Evolutionary conservation across 2,797 vertebrate genomes (phyloP).

Genomic region (Sebastes minor): DNA sequence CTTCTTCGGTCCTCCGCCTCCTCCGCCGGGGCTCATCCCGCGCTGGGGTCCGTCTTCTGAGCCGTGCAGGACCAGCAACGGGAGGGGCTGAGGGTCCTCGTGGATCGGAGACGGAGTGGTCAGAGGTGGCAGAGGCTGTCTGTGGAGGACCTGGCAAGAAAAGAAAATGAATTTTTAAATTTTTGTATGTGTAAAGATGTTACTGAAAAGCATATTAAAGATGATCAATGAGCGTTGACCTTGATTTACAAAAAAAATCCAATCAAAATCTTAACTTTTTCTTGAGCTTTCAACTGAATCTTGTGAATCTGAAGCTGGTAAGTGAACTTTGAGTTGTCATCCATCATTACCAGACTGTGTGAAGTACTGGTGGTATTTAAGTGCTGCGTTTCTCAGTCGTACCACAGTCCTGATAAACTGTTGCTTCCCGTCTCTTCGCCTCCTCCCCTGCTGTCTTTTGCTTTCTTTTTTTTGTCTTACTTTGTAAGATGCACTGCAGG

Average conservation of each 20-base stretch:
- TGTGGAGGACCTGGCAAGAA: slow-evolving; percentile 83
- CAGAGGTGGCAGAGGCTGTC: slow-evolving; percentile 85
- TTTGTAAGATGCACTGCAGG: background rate
- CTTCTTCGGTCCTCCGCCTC: slow-evolving; percentile 86
- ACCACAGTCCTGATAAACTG: background rate
- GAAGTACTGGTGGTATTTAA: background rate
- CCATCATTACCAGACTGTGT: background rate
- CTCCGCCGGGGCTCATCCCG: slow-evolving; percentile 32
- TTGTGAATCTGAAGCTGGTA: background rate
- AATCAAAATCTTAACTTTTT: background rate
- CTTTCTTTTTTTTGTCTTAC: background rate
- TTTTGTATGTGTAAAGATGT: background rate
- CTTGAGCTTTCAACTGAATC: too few relatives aligned
- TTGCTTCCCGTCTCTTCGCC: background rate
- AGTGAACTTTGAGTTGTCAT: background rate
- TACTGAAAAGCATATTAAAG: background rate
- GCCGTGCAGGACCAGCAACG: slow-evolving; percentile 50
- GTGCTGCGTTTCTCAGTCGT: background rate
- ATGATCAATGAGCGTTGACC: background rate
- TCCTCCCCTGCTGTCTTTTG: background rate
- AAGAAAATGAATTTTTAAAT: background rate
- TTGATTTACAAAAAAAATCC: background rate
- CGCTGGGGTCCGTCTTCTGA: slow-evolving; percentile 47
- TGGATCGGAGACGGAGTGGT: slow-evolving; percentile 86
- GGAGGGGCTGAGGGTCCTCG: slow-evolving; percentile 83